Conservation (phyloP, 2,797 vertebrate genomes). For the Periophthalmus magnuspinnatus region DNA sequence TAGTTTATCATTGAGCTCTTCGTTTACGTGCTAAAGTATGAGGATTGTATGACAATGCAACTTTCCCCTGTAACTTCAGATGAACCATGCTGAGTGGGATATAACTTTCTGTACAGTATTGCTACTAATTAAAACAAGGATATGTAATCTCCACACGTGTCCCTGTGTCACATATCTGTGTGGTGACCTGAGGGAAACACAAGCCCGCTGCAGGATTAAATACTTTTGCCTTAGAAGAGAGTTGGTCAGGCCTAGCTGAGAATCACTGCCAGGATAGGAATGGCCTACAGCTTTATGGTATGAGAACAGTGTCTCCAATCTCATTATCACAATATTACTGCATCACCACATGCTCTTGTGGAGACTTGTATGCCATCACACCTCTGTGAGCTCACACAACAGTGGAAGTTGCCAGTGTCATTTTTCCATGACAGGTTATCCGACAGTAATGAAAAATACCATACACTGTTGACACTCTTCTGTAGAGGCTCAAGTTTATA, state of each 20-base stretch:
- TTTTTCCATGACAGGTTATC: conserved; percentile 10
- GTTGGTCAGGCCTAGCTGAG: conserved; percentile 56
- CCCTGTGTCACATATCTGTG: conserved; percentile 74
- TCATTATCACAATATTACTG: conserved; percentile 71
- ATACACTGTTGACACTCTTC: conserved; percentile 10
- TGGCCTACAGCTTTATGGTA: conserved; percentile 57
- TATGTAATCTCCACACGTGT: conserved; percentile 76
- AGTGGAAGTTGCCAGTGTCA: conserved; percentile 6
- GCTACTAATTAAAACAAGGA: conserved; percentile 76
- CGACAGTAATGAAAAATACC: conserved; percentile 5
- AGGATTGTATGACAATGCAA: conserved; percentile 58
- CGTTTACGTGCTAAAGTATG: conserved; percentile 32
- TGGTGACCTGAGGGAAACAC: conserved; percentile 75
- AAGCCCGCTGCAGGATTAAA: conserved; percentile 72
- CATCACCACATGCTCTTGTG: conserved; percentile 33
- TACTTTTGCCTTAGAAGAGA: conserved; percentile 71
- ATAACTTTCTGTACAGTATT: conserved; percentile 58
- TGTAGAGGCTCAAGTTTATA: conserved; percentile 30
- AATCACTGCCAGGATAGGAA: conserved; percentile 63
- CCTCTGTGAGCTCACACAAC: conserved; percentile 15
- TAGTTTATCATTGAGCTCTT: conserved; percentile 60
- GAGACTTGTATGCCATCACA: conserved; percentile 24
- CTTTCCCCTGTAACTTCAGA: conserved; percentile 61
- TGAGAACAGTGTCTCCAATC: conserved; percentile 72
- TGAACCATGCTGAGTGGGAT: conserved; percentile 37